Conservation (phyloP, 2,113 vertebrate genomes). For the Guaruba guarouba region DNA sequence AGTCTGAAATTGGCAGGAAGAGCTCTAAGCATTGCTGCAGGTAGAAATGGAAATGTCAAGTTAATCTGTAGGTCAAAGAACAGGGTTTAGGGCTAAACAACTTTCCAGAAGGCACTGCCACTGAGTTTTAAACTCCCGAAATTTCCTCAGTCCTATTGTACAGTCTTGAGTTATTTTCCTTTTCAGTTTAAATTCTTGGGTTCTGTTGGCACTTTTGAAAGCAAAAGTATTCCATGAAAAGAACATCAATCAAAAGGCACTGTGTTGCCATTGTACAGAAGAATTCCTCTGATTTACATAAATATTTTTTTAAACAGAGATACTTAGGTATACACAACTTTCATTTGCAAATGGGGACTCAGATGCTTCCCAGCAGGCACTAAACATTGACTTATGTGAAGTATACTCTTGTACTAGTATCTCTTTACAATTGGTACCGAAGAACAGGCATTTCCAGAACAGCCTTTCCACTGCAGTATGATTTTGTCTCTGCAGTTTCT, state of each 20-base stretch:
- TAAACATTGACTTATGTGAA: not conserved
- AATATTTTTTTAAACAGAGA: not conserved
- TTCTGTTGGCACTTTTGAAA: not conserved
- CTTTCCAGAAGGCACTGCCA: not conserved
- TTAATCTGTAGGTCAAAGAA: not conserved
- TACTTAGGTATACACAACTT: not conserved
- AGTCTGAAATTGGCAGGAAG: not conserved
- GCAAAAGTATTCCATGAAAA: fast-evolving
- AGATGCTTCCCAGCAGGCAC: not conserved
- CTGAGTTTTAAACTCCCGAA: not conserved
- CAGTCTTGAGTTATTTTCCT: not conserved
- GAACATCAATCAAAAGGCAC: not conserved
- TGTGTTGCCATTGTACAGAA: not conserved
- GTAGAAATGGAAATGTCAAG: not conserved
- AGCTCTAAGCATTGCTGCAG: not conserved
- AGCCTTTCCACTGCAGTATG: not conserved
- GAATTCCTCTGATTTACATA: not conserved
- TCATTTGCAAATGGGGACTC: not conserved
- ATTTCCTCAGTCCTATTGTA: not conserved
- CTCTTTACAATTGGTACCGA: not conserved
- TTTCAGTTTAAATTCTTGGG: not conserved
- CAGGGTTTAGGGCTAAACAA: not conserved
- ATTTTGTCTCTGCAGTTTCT: not conserved
- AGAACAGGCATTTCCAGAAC: not conserved
- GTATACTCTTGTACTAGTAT: not conserved